A percentile compares a stretch with the other conserved stretches of the same genome.
These are phyloP conservation scores for Arenaria interpres DNA, from an alignment of 2,113 vertebrate species.

Conservation along the genomic window DNA sequence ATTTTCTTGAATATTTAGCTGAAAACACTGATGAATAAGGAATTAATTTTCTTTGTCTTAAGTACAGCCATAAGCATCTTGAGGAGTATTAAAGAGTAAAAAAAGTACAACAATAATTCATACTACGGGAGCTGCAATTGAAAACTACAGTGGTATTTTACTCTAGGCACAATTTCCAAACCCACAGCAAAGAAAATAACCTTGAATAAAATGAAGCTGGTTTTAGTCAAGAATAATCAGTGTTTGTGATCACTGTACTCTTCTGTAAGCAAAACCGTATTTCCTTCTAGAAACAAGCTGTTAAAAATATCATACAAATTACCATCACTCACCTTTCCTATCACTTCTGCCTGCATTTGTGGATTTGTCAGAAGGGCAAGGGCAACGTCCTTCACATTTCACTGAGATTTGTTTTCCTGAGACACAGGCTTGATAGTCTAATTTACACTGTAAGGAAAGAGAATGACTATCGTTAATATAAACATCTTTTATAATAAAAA, in stretches of 20 bases:
- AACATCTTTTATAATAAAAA: neutral
- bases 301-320: neutral
- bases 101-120: neutral
- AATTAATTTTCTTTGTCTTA: neutral
- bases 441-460: slow-evolving; percentile 86
- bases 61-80: neutral
- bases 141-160: neutral
- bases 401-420: slow-evolving; percentile 89
- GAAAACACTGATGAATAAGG: neutral
- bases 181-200: neutral
- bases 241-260: neutral
- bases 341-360: slow-evolving; percentile 71
- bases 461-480: neutral
- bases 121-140: neutral
- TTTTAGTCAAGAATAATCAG: neutral
- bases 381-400: slow-evolving; percentile 90
- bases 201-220: neutral
- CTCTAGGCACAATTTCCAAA: neutral
- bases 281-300: neutral
- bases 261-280: neutral
- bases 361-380: slow-evolving; percentile 81
- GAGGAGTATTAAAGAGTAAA: neutral
- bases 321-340: slow-evolving; percentile 84
- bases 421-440: slow-evolving; percentile 95
- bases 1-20: neutral